Evolutionary conservation across 2,888 invertebrate species (phyloP), one percentile per base, ranked within the genome.

Genomic region (Panopea generosa): DNA sequence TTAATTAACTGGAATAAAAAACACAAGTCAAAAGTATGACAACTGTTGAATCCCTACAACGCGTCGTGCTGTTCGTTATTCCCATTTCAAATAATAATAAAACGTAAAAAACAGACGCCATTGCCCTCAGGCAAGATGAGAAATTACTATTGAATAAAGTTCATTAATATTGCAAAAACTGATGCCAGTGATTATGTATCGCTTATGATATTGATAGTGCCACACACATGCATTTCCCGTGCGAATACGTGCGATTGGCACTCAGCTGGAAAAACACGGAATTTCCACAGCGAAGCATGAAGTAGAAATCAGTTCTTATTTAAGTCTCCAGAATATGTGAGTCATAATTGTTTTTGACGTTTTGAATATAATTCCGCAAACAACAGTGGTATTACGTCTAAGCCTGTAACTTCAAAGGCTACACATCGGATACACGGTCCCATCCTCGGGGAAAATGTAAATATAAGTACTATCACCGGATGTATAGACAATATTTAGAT

Each of bases 131-230:
- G 60, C 72, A 40, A 61, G 53, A 59, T 66, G 59, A 60, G 60
- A 27, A 55, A 52, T 60, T 52, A 45, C 65, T 60, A 72, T 66
- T 66, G 60, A 72, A 53, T 60, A 66, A 4, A 65, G 65, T 60
- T 72, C 72, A 72, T 72, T 72, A 72, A 72, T 72, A 72, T 72
- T 72, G 66, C 72, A 72, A 65, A 65, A 52, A 50, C 45, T 59
- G 72, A 72, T 72, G 59, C 53, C 20, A 47, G 47, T 18, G 72
- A 72, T 65, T 72, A 66, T 66, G 53, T 72, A 72, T 72, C 66
- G 60, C 59, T 72, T 65, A 72, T 49, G 33, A 33, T 33, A 56
- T 49, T 18, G 29, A 20, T 33, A 45, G 22, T 29, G 33, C 66
- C 66, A 66, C 66, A 66, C 66, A 66, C 66, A 66, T 6, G 3